Base-by-base conservation (phyloP, 2,888 invertebrate species). In the Loripinus fragilis region DNA sequence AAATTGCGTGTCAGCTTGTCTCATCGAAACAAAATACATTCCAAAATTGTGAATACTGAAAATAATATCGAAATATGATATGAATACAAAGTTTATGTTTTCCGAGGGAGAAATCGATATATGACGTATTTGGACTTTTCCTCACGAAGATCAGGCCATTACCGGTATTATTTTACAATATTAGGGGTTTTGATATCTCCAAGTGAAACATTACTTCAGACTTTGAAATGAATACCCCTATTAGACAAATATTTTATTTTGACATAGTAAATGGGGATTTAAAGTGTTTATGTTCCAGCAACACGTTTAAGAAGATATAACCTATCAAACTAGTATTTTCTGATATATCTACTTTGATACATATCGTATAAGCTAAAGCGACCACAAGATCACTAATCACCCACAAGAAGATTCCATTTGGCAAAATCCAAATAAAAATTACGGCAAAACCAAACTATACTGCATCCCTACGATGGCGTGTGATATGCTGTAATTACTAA, bases 31-130 rank as follows among this genome's bases (percentile, higher is more conserved):
- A 30, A 60, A 60, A 60, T 60, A 28, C 60, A 33, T 33, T 60
- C 33, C 60, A 60, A 33, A 60, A 30, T 60, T 28, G 60, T 60
- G 33, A 60, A 20, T 33, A 60, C 60, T 60, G 60, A 60, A 60
- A 60, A 60, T 60, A 33, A 60, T 60, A 60, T 33, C 60, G 60
- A 60, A 60, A 60, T 20, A 8, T 60, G 60, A 60, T 30, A 60
- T 17, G 33, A 60, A 60, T 33, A 60, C 33, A 60, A 60, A 60
- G 60, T 60, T 60, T 60, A 60, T 60, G 60, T 20, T 33, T 60
- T 60, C 60, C 60, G 60, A 12, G 12, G 3, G n/a, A 23, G 25
- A 25, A 52, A 25, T 52, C 52, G 25, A 52, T 52, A 52, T 2
- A 23, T 8, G 52, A 25, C 52, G 12, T 52, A 52, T 52, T 52